Evolutionary conservation across 2,113 vertebrate genomes (phyloP).

Genomic region (Procavia capensis): DNA sequence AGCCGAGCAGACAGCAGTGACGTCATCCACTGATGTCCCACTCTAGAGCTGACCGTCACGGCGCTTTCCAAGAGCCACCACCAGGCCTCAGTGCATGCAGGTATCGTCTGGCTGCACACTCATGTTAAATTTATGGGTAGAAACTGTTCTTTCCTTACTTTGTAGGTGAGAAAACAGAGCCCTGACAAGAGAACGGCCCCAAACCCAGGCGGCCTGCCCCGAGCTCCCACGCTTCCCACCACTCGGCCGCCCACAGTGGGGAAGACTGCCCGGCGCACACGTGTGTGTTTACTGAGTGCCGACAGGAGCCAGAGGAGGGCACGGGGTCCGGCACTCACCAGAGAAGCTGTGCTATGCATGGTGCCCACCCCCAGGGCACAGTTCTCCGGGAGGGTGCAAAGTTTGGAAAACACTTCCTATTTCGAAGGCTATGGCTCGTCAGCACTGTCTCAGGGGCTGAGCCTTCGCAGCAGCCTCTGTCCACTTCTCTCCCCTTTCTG

Average conservation of each 20-base stretch:
- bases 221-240: fast-evolving
- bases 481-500: neutral
- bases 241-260: fast-evolving
- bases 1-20: too few species aligned
- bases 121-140: fast-evolving
- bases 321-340: fast-evolving
- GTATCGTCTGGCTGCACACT: fast-evolving
- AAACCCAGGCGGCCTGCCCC: too few species aligned
- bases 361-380: neutral
- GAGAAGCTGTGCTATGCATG: fast-evolving
- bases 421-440: neutral
- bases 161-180: neutral
- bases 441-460: neutral
- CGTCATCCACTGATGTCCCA: too few species aligned
- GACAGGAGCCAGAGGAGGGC: fast-evolving
- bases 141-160: fast-evolving
- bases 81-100: fast-evolving
- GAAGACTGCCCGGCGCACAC: too few species aligned
- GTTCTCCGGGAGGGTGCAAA: neutral
- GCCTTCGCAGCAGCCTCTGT: neutral
- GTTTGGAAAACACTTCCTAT: neutral
- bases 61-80: neutral
- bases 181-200: too few species aligned
- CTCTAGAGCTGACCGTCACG: fast-evolving
- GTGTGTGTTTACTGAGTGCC: fast-evolving